Evolutionary conservation across 2,888 invertebrate genomes (phyloP), one percentile per base, ranked within the genome.

Genomic region (Lithosia quadra): DNA sequence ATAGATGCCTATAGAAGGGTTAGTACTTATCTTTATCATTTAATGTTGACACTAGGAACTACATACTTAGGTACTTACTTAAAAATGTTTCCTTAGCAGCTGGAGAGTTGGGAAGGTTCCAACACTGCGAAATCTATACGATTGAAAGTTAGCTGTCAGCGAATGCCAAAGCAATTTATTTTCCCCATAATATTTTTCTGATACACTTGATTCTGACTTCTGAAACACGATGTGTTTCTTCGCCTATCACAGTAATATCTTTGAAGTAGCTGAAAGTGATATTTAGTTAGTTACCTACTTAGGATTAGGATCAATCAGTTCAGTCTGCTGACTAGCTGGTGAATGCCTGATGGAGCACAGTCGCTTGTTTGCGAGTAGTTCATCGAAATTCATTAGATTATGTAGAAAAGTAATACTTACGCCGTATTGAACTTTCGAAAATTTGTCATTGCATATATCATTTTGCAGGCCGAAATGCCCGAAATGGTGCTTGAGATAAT

Each of bases 1-100:
- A 91, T 93, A 9, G 91, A 92, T 49, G 91, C 90, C 0, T 95
- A 94, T 76, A 88, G 91, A 78, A 83, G 91, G 83, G 95, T 95
- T 73, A 71, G 87, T 80, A 28, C 24, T 33, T 5, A 33, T 3
- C 8, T 3, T 10, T 2, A 18, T 1, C 18, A 18, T 43, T 43
- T 18, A 7, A 1, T 49, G n/a, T 49, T 2, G n/a, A n/a, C 8
- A 8, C n/a, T 49, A 9, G n/a, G 1, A 34, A 28, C 28, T 28
- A 28, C 2, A 28, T 4, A 28, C 2, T 4, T 4, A 28, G 5
- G 28, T 7, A 34, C 8, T 1, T 34, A 34, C 9, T 34, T 34
- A 9, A 34, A 34, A 2, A 34, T 34, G 34, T 34, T 34, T 8
- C 8, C 1, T 34, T 34, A 34, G 34, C 34, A 34, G 8, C 28